Conservation (phyloP, 1,140 invertebrate species). For the Lasaia peninsularis region DNA sequence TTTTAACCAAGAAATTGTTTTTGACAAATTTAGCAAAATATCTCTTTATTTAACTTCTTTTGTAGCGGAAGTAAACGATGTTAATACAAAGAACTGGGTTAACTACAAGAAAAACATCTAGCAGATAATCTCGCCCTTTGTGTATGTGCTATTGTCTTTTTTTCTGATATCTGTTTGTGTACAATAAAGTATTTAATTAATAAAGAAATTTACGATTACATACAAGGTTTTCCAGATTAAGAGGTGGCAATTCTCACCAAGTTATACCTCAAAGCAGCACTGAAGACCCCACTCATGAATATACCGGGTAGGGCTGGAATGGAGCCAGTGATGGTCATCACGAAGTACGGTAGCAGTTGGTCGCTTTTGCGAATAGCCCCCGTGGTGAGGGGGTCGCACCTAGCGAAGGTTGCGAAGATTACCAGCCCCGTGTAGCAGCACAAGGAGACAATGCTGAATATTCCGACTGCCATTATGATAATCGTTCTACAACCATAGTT, state of each 20-base stretch:
- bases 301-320: constrained; percentile 85
- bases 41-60: too few relatives aligned
- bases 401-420: constrained; percentile 87
- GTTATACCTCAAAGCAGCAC: constrained; percentile 82
- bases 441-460: constrained; percentile 80
- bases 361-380: constrained; percentile 81
- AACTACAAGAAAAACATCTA: too few relatives aligned
- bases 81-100: too few relatives aligned
- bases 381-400: constrained; percentile 85
- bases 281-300: constrained; percentile 87
- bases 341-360: constrained; percentile 83
- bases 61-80: too few relatives aligned
- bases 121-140: too few relatives aligned
- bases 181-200: too few relatives aligned
- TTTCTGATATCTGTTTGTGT: too few relatives aligned
- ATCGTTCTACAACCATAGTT: constrained; percentile 54
- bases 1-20: too few relatives aligned
- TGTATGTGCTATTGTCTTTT: too few relatives aligned
- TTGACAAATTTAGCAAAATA: too few relatives aligned
- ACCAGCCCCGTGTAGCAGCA: constrained; percentile 87
- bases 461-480: constrained; percentile 74
- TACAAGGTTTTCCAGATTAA: not conserved
- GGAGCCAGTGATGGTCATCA: constrained; percentile 83
- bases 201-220: too few relatives aligned
- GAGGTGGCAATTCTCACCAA: constrained; percentile 8